A percentile compares a stretch with the other conserved stretches of the same genome.
phyloP scores from a whole-genome alignment of 1,140 invertebrate species.

The Galendromus occidentalis region DNA sequence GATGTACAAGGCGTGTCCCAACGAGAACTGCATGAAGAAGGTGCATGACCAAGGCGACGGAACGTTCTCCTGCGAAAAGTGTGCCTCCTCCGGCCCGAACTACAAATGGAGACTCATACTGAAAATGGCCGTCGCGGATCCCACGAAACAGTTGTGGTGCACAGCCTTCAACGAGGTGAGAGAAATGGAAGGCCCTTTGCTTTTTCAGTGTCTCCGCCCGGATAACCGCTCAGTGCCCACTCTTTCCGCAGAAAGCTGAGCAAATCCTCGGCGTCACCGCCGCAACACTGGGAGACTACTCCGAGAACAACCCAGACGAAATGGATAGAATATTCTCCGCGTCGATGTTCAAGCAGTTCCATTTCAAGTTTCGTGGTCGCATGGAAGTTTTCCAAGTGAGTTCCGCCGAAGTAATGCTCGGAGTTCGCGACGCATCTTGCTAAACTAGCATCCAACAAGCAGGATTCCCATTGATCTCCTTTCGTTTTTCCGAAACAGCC shows the following conservation, averaged over 20 bases:
- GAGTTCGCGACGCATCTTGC: too few relatives aligned
- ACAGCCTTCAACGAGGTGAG: not conserved
- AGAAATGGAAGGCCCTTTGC: too few relatives aligned
- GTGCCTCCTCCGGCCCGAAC: constrained; percentile 47
- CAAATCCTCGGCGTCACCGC: not conserved
- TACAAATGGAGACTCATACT: constrained; percentile 68
- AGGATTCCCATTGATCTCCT: too few relatives aligned
- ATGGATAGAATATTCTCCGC: not conserved
- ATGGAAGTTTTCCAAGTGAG: not conserved
- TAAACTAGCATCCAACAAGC: too few relatives aligned
- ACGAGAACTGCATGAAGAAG: constrained; percentile 75
- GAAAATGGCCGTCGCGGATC: constrained; percentile 20
- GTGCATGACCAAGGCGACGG: constrained; percentile 65
- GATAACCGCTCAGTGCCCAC: too few relatives aligned
- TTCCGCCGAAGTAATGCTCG: not conserved
- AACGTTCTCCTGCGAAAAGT: constrained; percentile 82
- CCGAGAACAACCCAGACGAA: not conserved
- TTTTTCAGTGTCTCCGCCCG: too few relatives aligned
- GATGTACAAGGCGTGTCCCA: constrained; percentile 72
- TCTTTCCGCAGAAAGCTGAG: not conserved
- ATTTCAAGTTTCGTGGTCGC: not conserved
- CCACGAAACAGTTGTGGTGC: not conserved
- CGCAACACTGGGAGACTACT: not conserved
- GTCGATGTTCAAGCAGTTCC: not conserved
- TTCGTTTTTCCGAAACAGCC: too few relatives aligned